Percentiles rank a stretch among this genome's conserved stretches.
These are phyloP conservation scores for Mus caroli DNA, from an alignment of 2,797 vertebrate genomes.

Conservation along the genomic window DNA sequence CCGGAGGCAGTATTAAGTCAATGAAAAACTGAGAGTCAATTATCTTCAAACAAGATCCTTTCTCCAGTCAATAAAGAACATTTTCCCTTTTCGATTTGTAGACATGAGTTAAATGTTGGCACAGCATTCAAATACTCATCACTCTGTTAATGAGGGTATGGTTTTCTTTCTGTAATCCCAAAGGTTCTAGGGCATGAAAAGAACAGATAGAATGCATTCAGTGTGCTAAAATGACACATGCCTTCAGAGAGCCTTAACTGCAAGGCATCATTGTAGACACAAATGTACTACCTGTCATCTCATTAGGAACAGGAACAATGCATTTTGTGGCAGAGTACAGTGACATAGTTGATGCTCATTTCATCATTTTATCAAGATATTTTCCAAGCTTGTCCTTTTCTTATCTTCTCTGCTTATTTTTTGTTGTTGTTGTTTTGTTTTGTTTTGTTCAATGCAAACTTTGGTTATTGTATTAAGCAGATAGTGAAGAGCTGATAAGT, in stretches of 20 bases:
- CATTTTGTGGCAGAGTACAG: slow-evolving; percentile 6
- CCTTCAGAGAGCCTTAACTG: slow-evolving; percentile 66
- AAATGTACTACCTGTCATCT: background rate
- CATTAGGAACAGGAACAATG: slow-evolving; percentile 26
- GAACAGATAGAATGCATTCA: slow-evolving; percentile 17
- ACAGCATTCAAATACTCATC: slow-evolving; percentile 73
- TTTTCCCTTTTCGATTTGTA: slow-evolving; percentile 75
- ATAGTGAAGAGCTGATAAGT: background rate
- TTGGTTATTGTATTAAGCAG: slow-evolving; percentile 31
- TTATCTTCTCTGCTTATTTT: background rate
- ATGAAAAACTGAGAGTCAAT: slow-evolving; percentile 72
- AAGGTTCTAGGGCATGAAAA: slow-evolving; percentile 52
- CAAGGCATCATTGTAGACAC: slow-evolving; percentile 61
- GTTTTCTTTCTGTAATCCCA: slow-evolving; percentile 62
- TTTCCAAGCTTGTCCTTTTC: slow-evolving; percentile 14
- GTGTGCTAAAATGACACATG: slow-evolving; percentile 64
- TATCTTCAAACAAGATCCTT: slow-evolving; percentile 80
- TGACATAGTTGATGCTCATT: slow-evolving; percentile 7
- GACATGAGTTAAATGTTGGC: slow-evolving; percentile 72
- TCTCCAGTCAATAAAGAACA: slow-evolving; percentile 82
- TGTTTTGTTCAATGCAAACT: background rate
- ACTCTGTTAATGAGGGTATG: slow-evolving; percentile 72
- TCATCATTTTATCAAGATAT: slow-evolving; percentile 41
- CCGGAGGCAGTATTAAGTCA: slow-evolving; percentile 58
- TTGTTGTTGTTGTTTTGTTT: background rate